Percentiles rank a stretch among this genome's conserved stretches.
Evolutionary conservation across 1,140 invertebrate species (phyloP).

Genomic region (Saccostrea echinata): DNA sequence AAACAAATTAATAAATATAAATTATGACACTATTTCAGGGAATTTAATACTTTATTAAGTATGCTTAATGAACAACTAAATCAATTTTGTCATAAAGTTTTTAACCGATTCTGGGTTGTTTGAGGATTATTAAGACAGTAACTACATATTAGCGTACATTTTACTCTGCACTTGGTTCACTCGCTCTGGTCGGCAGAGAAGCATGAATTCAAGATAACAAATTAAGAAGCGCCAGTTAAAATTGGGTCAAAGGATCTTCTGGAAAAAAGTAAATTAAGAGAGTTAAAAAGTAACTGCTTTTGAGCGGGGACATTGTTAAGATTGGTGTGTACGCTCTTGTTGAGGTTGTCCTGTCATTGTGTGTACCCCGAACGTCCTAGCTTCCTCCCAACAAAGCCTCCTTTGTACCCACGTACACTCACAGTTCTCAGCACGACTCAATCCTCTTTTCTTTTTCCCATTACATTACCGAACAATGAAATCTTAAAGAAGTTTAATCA

Average conservation of each 20-base stretch:
- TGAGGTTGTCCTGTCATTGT: conserved; percentile 2
- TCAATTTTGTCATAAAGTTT: too few relatives aligned
- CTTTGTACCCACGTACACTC: conserved; percentile 14
- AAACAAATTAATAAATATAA: too few relatives aligned
- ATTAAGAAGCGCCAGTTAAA: conserved; percentile 26
- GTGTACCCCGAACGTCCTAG: not conserved
- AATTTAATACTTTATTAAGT: too few relatives aligned
- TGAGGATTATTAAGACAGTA: too few relatives aligned
- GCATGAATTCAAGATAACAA: conserved; percentile 34
- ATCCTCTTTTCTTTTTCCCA: conserved; percentile 25
- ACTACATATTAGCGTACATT: not conserved
- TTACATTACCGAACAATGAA: conserved; percentile 37
- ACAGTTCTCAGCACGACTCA: conserved; percentile 6
- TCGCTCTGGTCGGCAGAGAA: conserved; percentile 9
- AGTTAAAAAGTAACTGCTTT: conserved; percentile 22
- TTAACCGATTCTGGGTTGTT: too few relatives aligned
- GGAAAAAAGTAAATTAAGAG: conserved; percentile 37
- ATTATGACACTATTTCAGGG: too few relatives aligned
- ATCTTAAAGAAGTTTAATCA: conserved; percentile 38
- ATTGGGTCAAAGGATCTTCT: conserved; percentile 28
- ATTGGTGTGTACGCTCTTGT: not conserved
- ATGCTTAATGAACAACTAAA: too few relatives aligned
- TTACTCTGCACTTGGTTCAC: not conserved
- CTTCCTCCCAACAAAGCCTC: not conserved
- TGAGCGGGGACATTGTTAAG: not conserved